Conservation (phyloP, 2,888 invertebrate genomes). For the Nasonovia ribisnigri region DNA sequence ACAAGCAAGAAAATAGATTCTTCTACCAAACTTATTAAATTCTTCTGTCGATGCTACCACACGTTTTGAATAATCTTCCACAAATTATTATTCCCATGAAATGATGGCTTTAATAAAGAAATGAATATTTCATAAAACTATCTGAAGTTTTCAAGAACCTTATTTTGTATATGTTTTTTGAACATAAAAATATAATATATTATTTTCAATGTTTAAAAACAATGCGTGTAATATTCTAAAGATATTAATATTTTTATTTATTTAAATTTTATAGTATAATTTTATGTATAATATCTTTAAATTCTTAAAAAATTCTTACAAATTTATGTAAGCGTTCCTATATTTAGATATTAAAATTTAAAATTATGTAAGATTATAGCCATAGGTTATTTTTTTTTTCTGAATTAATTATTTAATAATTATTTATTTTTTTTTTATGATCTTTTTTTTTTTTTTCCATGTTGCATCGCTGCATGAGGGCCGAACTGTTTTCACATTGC, state of each 20-base stretch:
- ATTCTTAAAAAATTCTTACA: neutral
- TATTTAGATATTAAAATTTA: neutral
- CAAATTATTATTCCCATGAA: conserved; percentile 36
- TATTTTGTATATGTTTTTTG: neutral
- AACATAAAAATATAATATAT: neutral
- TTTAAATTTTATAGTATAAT: neutral
- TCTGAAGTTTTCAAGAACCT: neutral
- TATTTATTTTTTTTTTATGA: no score
- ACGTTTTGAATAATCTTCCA: conserved; percentile 51
- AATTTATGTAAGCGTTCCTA: neutral
- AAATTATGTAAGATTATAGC: neutral
- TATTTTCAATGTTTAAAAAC: neutral
- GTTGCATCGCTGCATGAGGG: no score
- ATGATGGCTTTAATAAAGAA: conserved; percentile 16
- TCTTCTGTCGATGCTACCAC: conserved; percentile 56
- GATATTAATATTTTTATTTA: no score
- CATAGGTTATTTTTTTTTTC: neutral
- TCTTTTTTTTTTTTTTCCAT: no score
- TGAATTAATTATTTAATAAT: no score
- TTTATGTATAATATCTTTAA: neutral
- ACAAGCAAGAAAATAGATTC: conserved; percentile 53
- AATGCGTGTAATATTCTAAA: no score
- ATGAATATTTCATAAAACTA: conserved; percentile 22
- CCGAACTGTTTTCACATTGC: no score
- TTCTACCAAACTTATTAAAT: conserved; percentile 58